Evolutionary conservation across 1,140 invertebrate genomes (phyloP), one percentile per base, ranked within the genome.

Genomic region (Drosophila pallidifrons): DNA sequence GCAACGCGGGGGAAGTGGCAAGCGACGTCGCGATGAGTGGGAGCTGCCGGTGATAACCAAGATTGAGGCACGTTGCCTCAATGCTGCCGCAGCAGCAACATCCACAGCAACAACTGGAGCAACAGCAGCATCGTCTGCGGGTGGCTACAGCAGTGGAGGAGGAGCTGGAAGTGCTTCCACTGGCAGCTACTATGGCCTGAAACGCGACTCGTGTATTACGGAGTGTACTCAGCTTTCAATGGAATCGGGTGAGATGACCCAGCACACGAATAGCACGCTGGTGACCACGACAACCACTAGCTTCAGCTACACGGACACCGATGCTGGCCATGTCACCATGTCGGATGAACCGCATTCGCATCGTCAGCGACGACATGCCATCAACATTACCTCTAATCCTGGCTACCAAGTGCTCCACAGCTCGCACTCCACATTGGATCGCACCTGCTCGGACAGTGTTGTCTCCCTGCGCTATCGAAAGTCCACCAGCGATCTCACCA

Each of bases 401-500:
- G 91, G 92, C 16, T 93, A 93, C 49, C 92, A 92, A 59, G 90
- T 92, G 45, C 77, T 93, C 1, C 92, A 93, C 66, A 92, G 83
- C 64, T 92, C 92, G 0, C 92, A 93, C 52, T 92, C 92, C 32
- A 92, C 92, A 0, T 47, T 93, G 61, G 92, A 93, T 69, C 91
- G 92, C 28, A 93, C 92, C 15, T 93, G 90, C 32, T 92, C 92
- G 32, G 92, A 93, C 13, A 92, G 91, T 47, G 82, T 91, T 3
- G 88, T 92, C 6, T 91, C 89, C 0, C 70, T 92, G 46, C 86
- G 94, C 47, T 95, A 94, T 80, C 92, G 96, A 30, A 96, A 95
- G 77, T 96, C 96, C 0, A 96, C 96, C 10, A 96, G 95, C 46
- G 96, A 96, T 92, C 93, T 96, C 45, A 96, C 96, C 1, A 95